Evolutionary conservation across 2,888 invertebrate species (phyloP).

Genomic region (Galeruca laticollis): DNA sequence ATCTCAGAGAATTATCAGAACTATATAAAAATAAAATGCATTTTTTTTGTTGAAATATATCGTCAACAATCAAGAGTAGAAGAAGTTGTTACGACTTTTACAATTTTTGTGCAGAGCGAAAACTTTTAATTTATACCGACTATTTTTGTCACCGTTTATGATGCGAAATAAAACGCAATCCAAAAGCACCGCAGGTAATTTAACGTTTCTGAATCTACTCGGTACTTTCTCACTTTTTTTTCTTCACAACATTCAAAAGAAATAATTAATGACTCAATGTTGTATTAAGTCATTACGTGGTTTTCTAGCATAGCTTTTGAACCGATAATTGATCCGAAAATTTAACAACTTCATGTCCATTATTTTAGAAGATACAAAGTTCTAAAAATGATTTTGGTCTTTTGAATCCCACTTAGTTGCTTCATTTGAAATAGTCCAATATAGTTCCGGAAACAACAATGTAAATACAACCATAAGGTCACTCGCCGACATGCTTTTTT

Average conservation of each 20-base stretch:
- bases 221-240: slow-evolving; percentile 9
- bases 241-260: neutral
- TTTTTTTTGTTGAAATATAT: slow-evolving; percentile 40
- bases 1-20: slow-evolving; percentile 1
- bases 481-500: too few species aligned
- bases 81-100: slow-evolving; percentile 49
- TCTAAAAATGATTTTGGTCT: too few species aligned
- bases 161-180: slow-evolving; percentile 50
- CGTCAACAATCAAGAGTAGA: slow-evolving; percentile 43
- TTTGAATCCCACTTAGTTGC: too few species aligned
- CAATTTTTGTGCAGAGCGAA: slow-evolving; percentile 44
- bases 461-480: too few species aligned
- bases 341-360: too few species aligned
- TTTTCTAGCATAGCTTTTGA: too few species aligned
- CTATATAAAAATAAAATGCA: too few species aligned
- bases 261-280: neutral
- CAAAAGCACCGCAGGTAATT: slow-evolving; percentile 50
- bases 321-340: too few species aligned
- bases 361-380: too few species aligned
- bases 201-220: slow-evolving; percentile 41
- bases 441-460: too few species aligned
- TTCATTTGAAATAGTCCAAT: too few species aligned
- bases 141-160: slow-evolving; percentile 50
- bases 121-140: slow-evolving; percentile 51
- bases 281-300: neutral